These are phyloP conservation scores for Neoseiulus cucumeris DNA, from an alignment of 1,140 invertebrate genomes.

Conservation along the genomic window DNA sequence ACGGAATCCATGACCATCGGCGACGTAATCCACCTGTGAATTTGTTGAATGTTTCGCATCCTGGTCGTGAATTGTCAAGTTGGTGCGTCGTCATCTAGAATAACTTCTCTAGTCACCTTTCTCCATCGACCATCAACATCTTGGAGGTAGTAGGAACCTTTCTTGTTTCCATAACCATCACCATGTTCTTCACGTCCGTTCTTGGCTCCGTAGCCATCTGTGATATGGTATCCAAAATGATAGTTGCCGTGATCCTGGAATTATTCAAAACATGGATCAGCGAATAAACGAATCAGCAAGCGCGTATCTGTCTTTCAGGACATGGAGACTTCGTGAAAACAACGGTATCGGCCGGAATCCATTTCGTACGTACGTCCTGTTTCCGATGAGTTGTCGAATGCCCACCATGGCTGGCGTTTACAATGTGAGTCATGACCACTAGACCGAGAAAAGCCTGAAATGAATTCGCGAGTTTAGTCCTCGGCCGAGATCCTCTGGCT, in stretches of 20 bases:
- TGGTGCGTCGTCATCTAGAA: neutral
- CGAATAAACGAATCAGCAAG: too few species aligned
- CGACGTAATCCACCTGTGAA: conserved; percentile 17
- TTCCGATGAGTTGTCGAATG: too few species aligned
- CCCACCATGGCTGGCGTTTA: too few species aligned
- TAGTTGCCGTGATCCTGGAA: conserved; percentile 19
- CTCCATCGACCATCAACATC: conserved; percentile 11
- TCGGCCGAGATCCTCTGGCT: too few species aligned
- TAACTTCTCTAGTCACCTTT: neutral
- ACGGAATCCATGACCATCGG: conserved; percentile 12
- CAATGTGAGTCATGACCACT: too few species aligned
- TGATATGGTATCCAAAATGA: conserved; percentile 20
- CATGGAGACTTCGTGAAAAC: too few species aligned
- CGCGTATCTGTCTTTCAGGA: too few species aligned
- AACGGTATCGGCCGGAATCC: too few species aligned
- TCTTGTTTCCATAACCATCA: conserved; percentile 19
- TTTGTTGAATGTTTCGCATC: neutral
- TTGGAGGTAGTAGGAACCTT: conserved; percentile 8
- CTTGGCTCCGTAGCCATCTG: conserved; percentile 16
- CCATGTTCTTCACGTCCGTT: conserved; percentile 19
- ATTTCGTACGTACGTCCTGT: too few species aligned
- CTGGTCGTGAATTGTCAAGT: neutral
- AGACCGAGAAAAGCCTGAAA: too few species aligned
- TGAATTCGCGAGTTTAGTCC: too few species aligned
- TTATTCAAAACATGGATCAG: too few species aligned